Evolutionary conservation across 2,888 invertebrate genomes (phyloP).

Genomic region (Aleiodes alternator): DNA sequence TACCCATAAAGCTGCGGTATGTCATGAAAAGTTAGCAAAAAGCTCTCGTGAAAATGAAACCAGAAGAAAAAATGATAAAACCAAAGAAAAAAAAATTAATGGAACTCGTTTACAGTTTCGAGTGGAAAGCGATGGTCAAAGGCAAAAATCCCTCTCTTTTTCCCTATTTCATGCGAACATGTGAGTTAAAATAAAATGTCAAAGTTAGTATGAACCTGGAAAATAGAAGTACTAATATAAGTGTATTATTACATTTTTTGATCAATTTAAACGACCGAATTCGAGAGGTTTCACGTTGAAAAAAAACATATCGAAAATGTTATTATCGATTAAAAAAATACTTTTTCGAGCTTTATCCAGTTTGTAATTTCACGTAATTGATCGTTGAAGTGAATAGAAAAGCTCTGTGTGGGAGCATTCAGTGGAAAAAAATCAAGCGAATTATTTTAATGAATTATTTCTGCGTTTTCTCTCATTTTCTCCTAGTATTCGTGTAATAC

Average conservation of each 20-base stretch:
- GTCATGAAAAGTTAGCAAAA: slow-evolving; percentile 1
- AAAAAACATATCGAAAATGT: too few relatives aligned
- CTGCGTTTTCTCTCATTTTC: too few relatives aligned
- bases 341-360: too few relatives aligned
- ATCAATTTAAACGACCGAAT: neutral
- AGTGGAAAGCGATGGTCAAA: slow-evolving; percentile 19
- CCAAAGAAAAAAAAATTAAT: slow-evolving; percentile 15
- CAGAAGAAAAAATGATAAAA: neutral
- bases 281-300: neutral
- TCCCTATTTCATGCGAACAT: neutral
- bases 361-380: too few relatives aligned
- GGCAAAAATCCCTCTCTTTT: slow-evolving; percentile 15
- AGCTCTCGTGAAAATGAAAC: slow-evolving; percentile 1
- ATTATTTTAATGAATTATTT: too few relatives aligned
- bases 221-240: neutral
- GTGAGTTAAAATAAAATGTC: slow-evolving; percentile 26
- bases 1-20: slow-evolving; percentile 4
- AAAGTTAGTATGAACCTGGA: neutral
- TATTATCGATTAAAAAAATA: too few relatives aligned
- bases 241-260: neutral
- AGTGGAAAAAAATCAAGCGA: too few relatives aligned
- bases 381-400: too few relatives aligned
- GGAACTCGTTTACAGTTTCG: slow-evolving; percentile 22
- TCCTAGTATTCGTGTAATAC: too few relatives aligned
- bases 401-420: too few relatives aligned